Conservation (phyloP, 30 jellyfish, hydroid and myxozoan genomes). For the Chironex yamaguchii region DNA sequence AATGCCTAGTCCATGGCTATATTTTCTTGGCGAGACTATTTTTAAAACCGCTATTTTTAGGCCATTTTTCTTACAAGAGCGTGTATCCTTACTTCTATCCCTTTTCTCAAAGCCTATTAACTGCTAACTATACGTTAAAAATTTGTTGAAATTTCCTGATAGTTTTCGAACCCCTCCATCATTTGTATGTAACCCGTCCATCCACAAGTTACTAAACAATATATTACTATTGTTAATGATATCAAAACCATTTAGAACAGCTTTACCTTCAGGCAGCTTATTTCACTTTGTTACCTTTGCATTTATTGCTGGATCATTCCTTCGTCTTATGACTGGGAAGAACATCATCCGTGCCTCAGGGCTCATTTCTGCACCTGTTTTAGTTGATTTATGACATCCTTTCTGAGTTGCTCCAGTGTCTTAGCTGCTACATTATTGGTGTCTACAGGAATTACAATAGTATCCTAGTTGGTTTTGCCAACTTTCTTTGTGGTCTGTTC, state of each 20-base stretch:
- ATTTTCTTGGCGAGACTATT: constrained; percentile 25
- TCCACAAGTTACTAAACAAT: background rate
- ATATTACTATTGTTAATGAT: constrained; percentile 8
- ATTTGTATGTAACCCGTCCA: constrained; percentile 4
- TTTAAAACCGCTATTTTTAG: constrained; percentile 16
- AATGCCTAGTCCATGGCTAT: constrained; percentile 9
- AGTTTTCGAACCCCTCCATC: constrained; percentile 48
- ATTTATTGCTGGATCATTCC: constrained; percentile 10
- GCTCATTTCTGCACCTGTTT: constrained; percentile 6
- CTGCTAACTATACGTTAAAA: constrained; percentile 5
- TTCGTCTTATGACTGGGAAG: background rate
- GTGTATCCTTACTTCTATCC: background rate
- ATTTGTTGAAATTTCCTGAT: constrained; percentile 20
- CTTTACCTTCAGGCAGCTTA: too few species aligned
- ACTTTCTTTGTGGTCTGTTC: constrained; percentile 1
- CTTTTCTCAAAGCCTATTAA: background rate
- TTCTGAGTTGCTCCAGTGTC: constrained; percentile 15
- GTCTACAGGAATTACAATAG: constrained; percentile 4
- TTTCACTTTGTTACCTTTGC: constrained; percentile 8
- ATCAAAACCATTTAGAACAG: constrained; percentile 12
- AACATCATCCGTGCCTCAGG: constrained; percentile 7
- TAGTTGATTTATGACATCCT: constrained; percentile 8
- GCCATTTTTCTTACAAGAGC: constrained; percentile 17
- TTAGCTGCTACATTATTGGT: background rate
- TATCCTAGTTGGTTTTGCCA: background rate